A percentile compares a stretch with the other conserved stretches of the same genome.
Conservation (phyloP, 2,888 invertebrate genomes). For the Rhamphomyia laevipes region DNA sequence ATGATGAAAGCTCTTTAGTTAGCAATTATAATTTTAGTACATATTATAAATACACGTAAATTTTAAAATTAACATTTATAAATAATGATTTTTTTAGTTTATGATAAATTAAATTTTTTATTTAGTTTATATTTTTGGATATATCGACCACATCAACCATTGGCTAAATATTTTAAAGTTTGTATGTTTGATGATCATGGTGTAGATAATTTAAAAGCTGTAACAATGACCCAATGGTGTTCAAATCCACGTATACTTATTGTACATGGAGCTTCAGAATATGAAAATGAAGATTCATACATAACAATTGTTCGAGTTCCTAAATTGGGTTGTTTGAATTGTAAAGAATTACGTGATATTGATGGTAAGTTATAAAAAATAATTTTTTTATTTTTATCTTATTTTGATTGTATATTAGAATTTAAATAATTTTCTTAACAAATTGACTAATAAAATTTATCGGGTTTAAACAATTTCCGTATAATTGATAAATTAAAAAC, state of each 20-base stretch:
- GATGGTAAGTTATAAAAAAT: slow-evolving; percentile 24
- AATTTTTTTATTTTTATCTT: too few species aligned
- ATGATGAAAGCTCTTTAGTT: slow-evolving; percentile 42
- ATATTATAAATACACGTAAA: slow-evolving; percentile 53
- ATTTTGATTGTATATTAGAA: too few species aligned
- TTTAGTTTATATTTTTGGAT: slow-evolving; percentile 36
- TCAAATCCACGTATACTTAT: slow-evolving; percentile 46
- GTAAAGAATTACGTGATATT: slow-evolving; percentile 42
- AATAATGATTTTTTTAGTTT: background rate
- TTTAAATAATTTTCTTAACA: too few species aligned
- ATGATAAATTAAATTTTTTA: background rate
- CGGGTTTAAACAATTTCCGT: too few species aligned
- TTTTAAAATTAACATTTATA: slow-evolving; percentile 6
- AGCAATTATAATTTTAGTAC: slow-evolving; percentile 45
- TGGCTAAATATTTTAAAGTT: slow-evolving; percentile 40
- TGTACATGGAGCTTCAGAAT: slow-evolving; percentile 42
- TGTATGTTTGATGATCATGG: slow-evolving; percentile 50
- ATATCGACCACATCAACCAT: slow-evolving; percentile 34
- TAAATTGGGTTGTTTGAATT: slow-evolving; percentile 50
- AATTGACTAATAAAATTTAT: too few species aligned
- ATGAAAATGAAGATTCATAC: slow-evolving; percentile 37
- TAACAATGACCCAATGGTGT: slow-evolving; percentile 53
- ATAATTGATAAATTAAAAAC: too few species aligned
- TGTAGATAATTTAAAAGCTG: slow-evolving; percentile 47
- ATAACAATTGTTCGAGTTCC: slow-evolving; percentile 42